Evolutionary conservation across 1,140 invertebrate genomes (phyloP).

Genomic region (Epicauta chinensis): DNA sequence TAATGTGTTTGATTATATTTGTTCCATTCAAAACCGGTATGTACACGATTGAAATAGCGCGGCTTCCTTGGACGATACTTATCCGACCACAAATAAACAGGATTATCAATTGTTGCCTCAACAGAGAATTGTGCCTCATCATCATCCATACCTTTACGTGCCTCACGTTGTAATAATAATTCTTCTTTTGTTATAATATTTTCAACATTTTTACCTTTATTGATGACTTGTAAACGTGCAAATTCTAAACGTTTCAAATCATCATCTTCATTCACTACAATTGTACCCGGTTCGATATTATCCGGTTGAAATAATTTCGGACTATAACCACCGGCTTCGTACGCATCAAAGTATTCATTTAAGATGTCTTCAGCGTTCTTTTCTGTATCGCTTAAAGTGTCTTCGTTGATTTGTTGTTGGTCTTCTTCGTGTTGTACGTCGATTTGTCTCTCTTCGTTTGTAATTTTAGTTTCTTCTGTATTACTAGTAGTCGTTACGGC

Average conservation of each 20-base stretch:
- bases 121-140: constrained; percentile 92
- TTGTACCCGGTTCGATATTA: constrained; percentile 75
- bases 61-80: constrained; percentile 97
- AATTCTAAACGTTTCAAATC: constrained; percentile 71
- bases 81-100: constrained; percentile 94
- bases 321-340: constrained; percentile 76
- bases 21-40: constrained; percentile 99
- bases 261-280: constrained; percentile 72
- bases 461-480: constrained; percentile 26
- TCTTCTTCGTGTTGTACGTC: constrained; percentile 16
- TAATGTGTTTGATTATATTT: constrained; percentile 99
- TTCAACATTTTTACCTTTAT: constrained; percentile 50
- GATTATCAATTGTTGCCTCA: constrained; percentile 77
- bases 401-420: constrained; percentile 13
- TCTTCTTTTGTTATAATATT: constrained; percentile 53
- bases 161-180: constrained; percentile 65
- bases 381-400: constrained; percentile 21
- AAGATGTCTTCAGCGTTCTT: constrained; percentile 47
- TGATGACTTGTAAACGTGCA: constrained; percentile 58
- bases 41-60: constrained; percentile 93
- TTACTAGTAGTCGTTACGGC: constrained; percentile 44
- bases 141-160: constrained; percentile 78
- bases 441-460: constrained; percentile 25
- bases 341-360: constrained; percentile 62
- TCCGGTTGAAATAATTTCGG: constrained; percentile 63